Percentiles rank a stretch among this genome's conserved stretches.
Conservation (phyloP, 2,113 vertebrate genomes). For the Tapirus terrestris region DNA sequence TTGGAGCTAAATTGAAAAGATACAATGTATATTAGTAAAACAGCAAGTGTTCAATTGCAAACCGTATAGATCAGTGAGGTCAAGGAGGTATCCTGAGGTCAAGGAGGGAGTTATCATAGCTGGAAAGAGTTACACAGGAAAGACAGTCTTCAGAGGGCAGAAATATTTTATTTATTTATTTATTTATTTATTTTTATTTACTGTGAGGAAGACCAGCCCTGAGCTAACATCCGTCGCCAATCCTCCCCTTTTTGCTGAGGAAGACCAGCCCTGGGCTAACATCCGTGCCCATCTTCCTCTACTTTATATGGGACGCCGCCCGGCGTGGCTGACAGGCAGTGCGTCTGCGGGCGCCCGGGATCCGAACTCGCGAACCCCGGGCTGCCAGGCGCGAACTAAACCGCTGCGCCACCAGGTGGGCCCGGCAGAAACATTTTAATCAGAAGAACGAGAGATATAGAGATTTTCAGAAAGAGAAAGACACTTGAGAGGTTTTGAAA, state of each 20-base stretch:
- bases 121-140: background rate
- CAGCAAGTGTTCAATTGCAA: background rate
- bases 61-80: background rate
- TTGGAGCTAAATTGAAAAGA: background rate
- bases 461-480: background rate
- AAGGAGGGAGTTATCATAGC: background rate
- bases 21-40: background rate
- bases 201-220: no score
- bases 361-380: no score
- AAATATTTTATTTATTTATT: background rate
- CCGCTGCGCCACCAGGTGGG: no score
- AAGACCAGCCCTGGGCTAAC: no score
- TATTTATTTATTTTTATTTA: no score
- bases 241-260: no score
- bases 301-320: no score
- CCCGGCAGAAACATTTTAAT: background rate
- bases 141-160: background rate
- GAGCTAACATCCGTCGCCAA: no score
- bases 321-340: no score
- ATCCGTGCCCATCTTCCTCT: no score
- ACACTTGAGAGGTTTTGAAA: background rate
- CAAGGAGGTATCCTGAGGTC: background rate
- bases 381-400: no score
- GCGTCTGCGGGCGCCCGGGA: no score
- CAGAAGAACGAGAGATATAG: background rate